Conservation (phyloP, 2,797 vertebrate genomes). For the Chrosomus eos region DNA sequence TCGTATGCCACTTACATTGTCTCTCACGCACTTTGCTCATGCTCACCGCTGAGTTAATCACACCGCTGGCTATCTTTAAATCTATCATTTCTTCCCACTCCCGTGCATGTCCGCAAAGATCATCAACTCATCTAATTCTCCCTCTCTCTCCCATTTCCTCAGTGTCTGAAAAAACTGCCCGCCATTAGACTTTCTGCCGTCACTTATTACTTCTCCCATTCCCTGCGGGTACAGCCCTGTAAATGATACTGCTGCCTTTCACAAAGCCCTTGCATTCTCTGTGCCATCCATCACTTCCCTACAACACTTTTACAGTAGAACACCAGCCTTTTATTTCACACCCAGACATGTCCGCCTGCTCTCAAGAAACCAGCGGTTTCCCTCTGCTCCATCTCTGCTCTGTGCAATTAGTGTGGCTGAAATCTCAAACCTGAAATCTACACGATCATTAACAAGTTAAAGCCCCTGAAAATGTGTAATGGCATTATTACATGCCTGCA, state of each 20-base stretch:
- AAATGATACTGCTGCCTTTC: constrained; percentile 54
- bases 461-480: constrained; percentile 15
- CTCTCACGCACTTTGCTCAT: constrained; percentile 59
- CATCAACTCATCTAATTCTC: constrained; percentile 63
- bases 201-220: constrained; percentile 58
- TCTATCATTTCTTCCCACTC: constrained; percentile 66
- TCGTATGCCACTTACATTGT: constrained; percentile 60
- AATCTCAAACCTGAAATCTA: constrained; percentile 52
- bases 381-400: constrained; percentile 39
- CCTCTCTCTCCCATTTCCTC: constrained; percentile 54
- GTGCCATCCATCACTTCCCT: constrained; percentile 48
- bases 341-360: constrained; percentile 23
- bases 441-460: constrained; percentile 50
- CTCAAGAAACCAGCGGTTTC: constrained; percentile 7
- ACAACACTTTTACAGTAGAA: constrained; percentile 24
- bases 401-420: constrained; percentile 51
- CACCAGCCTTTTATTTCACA: constrained; percentile 22
- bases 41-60: constrained; percentile 66
- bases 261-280: constrained; percentile 34
- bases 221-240: constrained; percentile 58
- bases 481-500: constrained; percentile 1
- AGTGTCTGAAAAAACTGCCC: constrained; percentile 62
- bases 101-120: constrained; percentile 59
- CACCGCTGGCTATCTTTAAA: constrained; percentile 64
- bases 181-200: constrained; percentile 55